These are phyloP conservation scores for Neoscelio sp. DNA, from an alignment of 2,888 invertebrate species.

Conservation along the genomic window DNA sequence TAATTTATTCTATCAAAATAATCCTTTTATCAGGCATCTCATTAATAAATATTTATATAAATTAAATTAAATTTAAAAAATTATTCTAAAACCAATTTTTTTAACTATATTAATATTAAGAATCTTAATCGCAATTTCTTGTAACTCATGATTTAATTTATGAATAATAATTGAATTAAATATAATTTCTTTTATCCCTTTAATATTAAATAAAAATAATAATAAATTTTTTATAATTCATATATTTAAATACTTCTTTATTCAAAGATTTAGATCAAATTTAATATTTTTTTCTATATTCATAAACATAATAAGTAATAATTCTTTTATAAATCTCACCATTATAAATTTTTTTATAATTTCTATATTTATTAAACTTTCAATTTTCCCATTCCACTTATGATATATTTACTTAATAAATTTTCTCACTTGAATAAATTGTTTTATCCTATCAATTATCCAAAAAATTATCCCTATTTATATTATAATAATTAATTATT, in stretches of 20 bases:
- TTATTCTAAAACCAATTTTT: no score
- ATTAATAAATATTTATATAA: no score
- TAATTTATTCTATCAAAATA: not conserved
- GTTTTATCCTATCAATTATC: slow-evolving; percentile 74
- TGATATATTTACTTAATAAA: slow-evolving; percentile 84
- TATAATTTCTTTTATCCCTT: slow-evolving; percentile 84
- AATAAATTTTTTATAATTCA: slow-evolving; percentile 80
- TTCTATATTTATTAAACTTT: slow-evolving; percentile 86
- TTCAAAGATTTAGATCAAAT: slow-evolving; percentile 87
- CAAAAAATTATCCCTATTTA: slow-evolving; percentile 83
- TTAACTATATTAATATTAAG: slow-evolving; percentile 83
- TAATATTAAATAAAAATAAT: slow-evolving; percentile 85
- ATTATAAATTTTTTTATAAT: slow-evolving; percentile 71
- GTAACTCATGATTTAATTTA: slow-evolving; percentile 76
- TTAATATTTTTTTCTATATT: slow-evolving; percentile 86
- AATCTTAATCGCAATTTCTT: slow-evolving; percentile 68
- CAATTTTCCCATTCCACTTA: slow-evolving; percentile 88
- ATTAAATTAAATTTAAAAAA: no score
- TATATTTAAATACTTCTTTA: slow-evolving; percentile 82
- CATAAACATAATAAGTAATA: slow-evolving; percentile 84
- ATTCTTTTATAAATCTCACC: slow-evolving; percentile 68
- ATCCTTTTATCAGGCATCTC: no score
- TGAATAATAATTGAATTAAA: slow-evolving; percentile 76
- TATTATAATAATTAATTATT: slow-evolving; percentile 82
- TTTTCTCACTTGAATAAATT: slow-evolving; percentile 31